Evolutionary conservation across 2,113 vertebrate species (phyloP).

Genomic region (Serilophus lunatus): DNA sequence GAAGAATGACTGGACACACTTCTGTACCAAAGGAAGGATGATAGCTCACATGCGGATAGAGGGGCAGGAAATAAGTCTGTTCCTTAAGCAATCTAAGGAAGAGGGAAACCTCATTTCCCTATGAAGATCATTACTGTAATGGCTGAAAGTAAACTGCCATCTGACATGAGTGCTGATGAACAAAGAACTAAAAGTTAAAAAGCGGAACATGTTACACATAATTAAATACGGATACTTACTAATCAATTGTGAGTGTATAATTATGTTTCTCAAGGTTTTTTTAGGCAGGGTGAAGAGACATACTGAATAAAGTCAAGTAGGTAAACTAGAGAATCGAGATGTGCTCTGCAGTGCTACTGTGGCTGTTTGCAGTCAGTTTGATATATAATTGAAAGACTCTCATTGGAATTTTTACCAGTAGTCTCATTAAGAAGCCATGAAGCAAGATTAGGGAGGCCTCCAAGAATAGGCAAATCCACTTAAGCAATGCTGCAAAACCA

Average conservation of each 20-base stretch:
- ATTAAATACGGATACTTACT: slow-evolving; percentile 68
- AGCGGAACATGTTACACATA: slow-evolving; percentile 51
- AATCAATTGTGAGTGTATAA: slow-evolving; percentile 67
- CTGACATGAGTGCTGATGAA: background rate
- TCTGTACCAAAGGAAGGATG: background rate
- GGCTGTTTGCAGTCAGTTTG: background rate
- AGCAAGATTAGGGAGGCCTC: slow-evolving; percentile 1
- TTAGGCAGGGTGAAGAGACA: slow-evolving; percentile 46
- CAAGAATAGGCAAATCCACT: background rate
- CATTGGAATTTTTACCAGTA: slow-evolving; percentile 15
- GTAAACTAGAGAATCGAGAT: background rate
- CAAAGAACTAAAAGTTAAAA: slow-evolving; percentile 40
- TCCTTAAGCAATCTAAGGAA: background rate
- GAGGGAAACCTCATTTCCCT: background rate
- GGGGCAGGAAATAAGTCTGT: background rate
- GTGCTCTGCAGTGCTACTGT: background rate
- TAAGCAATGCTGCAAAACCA: background rate
- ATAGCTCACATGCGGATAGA: background rate
- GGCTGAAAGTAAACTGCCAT: background rate
- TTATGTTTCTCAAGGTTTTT: slow-evolving; percentile 67
- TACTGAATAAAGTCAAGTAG: slow-evolving; percentile 17
- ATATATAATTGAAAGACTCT: background rate
- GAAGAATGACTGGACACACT: background rate
- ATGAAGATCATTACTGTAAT: slow-evolving; percentile 30
- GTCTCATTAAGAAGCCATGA: background rate